Percentiles rank a stretch among this genome's conserved stretches.
phyloP scores from a whole-genome alignment of 2,888 invertebrate genomes.

The Meteorus cinctellus region DNA sequence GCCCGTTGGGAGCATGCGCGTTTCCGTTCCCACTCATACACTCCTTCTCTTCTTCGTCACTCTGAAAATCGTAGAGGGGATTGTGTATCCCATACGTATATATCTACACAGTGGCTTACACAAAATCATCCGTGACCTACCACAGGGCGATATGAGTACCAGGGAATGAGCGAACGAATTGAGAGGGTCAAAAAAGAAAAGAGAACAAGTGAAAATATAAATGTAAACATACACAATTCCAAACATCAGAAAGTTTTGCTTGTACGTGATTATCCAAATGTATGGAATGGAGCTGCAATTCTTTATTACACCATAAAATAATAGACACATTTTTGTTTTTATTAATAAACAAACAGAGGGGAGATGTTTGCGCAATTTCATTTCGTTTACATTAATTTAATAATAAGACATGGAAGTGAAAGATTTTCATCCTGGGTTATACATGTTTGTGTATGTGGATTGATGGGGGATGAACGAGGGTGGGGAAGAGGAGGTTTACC shows the following conservation, averaged over 20 bases:
- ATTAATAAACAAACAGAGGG: neutral
- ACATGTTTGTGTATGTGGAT: neutral
- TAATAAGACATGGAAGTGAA: neutral
- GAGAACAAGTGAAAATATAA: neutral
- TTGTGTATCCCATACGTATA: neutral
- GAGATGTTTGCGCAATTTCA: neutral
- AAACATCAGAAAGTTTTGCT: too few relatives aligned
- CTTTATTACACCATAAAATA: neutral
- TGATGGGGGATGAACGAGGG: conserved; percentile 10
- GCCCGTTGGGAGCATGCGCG: conserved; percentile 70
- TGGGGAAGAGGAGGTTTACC: neutral
- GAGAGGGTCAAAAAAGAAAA: neutral
- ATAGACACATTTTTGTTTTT: neutral
- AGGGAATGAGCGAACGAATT: conserved; percentile 28
- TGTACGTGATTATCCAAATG: too few relatives aligned
- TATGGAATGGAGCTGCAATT: neutral
- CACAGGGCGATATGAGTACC: conserved; percentile 42
- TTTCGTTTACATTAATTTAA: neutral
- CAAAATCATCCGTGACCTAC: conserved; percentile 52
- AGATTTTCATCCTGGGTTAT: neutral
- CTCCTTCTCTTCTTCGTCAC: conserved; percentile 4
- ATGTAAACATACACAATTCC: too few relatives aligned
- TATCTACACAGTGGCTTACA: conserved; percentile 50
- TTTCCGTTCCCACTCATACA: conserved; percentile 62
- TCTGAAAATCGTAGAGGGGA: conserved; percentile 36